These are phyloP conservation scores for Anarrhichthys ocellatus DNA, from an alignment of 2,113 vertebrate species.

Conservation along the genomic window DNA sequence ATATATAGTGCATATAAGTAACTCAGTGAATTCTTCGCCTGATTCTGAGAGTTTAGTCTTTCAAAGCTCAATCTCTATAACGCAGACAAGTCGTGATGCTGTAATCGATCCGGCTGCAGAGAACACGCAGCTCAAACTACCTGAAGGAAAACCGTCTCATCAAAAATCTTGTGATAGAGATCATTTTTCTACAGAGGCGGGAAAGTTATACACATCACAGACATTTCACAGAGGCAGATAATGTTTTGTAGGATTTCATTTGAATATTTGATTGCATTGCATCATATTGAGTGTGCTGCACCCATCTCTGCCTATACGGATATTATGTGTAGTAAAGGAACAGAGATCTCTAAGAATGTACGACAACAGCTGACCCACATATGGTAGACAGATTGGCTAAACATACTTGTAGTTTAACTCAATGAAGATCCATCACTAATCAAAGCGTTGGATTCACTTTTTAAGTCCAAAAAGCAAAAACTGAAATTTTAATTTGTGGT, in stretches of 20 bases:
- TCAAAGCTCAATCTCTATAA: background rate
- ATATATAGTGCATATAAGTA: background rate
- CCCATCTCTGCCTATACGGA: background rate
- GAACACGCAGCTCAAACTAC: background rate
- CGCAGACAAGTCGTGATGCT: too few relatives aligned
- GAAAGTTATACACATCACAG: background rate
- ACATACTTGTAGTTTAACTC: background rate
- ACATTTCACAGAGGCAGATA: background rate
- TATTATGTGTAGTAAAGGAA: background rate
- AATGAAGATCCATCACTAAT: background rate
- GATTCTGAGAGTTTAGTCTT: background rate
- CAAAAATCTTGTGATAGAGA: slow-evolving; percentile 1
- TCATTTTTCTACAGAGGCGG: background rate
- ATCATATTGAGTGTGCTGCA: background rate
- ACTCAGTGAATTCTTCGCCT: background rate
- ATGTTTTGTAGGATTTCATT: background rate
- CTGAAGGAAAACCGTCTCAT: background rate
- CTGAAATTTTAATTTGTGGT: background rate
- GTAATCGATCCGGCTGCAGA: background rate
- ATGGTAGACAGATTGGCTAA: background rate
- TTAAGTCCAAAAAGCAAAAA: background rate
- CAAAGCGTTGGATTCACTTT: background rate
- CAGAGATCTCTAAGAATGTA: background rate
- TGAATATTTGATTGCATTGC: background rate
- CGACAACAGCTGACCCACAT: background rate